Evolutionary conservation across 2,888 invertebrate species (phyloP), one percentile per base, ranked within the genome.

Genomic region (Digitonthophagus gazella): DNA sequence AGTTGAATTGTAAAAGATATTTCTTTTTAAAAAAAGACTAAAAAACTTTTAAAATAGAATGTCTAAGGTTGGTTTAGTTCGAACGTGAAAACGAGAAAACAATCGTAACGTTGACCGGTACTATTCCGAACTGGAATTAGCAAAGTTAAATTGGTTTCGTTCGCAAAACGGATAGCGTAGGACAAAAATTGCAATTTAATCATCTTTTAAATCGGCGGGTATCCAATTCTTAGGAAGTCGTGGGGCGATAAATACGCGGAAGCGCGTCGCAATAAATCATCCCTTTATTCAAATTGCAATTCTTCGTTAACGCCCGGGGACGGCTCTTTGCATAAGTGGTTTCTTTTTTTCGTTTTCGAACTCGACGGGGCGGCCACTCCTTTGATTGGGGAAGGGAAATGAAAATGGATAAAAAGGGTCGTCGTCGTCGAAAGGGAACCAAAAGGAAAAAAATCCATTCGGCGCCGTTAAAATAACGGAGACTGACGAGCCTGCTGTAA

Each of bases 401-500:
- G 5, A 61, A 20, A 61, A 61, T 19, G 61, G 57, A 15, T 57
- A 57, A 20, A 61, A 16, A 18, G 61, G 61, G 8, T 4, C n/a
- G n/a, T n/a, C n/a, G n/a, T n/a, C n/a, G n/a, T n/a, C 18, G 19
- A n/a, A 19, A 5, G 19, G 20, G n/a, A 61, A 20, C n/a, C n/a
- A 19, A 61, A 19, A 20, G 18, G 58, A 58, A 61, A 61, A 18
- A 20, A 61, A 61, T 61, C 61, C 61, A 61, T 61, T 61, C 61
- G 3, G 18, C 61, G 16, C 20, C 61, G 61, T 61, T 61, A 61
- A 61, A 61, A 61, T 61, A 61, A 61, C 61, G 61, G 61, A n/a
- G 19, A 8, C 16, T 20, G 18, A 18, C 61, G 61, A 16, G 61
- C 61, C 61, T 20, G 61, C 19, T n/a, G n/a, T n/a, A 18, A 18